Conservation (phyloP, 2,113 vertebrate species). For the Morone saxatilis region DNA sequence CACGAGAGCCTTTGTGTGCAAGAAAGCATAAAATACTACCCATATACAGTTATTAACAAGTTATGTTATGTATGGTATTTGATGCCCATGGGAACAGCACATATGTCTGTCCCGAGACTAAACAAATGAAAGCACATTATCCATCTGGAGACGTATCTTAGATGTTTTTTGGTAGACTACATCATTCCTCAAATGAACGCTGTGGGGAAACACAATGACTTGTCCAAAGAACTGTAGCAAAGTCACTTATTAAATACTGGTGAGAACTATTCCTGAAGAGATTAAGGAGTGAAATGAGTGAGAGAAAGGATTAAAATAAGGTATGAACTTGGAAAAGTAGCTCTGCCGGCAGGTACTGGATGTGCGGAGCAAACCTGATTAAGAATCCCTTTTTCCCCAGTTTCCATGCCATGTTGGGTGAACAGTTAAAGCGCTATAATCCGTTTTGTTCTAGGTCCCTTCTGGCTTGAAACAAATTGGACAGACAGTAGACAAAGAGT, state of each 20-base stretch:
- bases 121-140: slow-evolving; percentile 43
- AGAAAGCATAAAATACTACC: neutral
- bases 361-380: slow-evolving; percentile 26
- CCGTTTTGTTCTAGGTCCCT: slow-evolving; percentile 46
- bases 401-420: slow-evolving; percentile 32
- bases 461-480: slow-evolving; percentile 27
- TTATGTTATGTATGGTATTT: slow-evolving; percentile 20
- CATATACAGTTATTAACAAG: neutral
- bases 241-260: slow-evolving; percentile 25
- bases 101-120: slow-evolving; percentile 24
- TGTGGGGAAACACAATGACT: slow-evolving; percentile 16
- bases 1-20: neutral
- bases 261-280: slow-evolving; percentile 35
- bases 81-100: slow-evolving; percentile 34
- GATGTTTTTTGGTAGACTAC: neutral
- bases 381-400: slow-evolving; percentile 5
- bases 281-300: slow-evolving; percentile 35
- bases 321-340: slow-evolving; percentile 16
- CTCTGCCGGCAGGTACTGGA: slow-evolving; percentile 29
- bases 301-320: slow-evolving; percentile 44
- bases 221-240: slow-evolving; percentile 5
- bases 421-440: slow-evolving; percentile 45
- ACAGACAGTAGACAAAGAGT: slow-evolving; percentile 42
- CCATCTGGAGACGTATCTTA: slow-evolving; percentile 29
- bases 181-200: slow-evolving; percentile 27